phyloP scores from a whole-genome alignment of 92 coral and sea anemone species.

The Phenganax stokvisi region DNA sequence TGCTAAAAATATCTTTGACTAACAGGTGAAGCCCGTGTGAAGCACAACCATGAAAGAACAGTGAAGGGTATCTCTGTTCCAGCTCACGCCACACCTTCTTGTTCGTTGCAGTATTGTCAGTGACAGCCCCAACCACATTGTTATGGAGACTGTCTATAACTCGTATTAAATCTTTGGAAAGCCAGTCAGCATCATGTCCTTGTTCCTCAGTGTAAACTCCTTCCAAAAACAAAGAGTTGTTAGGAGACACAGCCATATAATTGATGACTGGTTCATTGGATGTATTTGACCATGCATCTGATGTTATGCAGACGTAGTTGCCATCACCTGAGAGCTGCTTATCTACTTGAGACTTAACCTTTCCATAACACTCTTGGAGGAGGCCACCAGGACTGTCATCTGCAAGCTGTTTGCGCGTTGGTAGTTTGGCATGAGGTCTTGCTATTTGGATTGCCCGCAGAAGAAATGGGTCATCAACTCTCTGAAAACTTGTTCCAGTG shows the following conservation, averaged over 20 bases:
- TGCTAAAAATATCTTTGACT: conserved; percentile 8
- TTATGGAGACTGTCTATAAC: not conserved
- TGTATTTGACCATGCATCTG: not conserved
- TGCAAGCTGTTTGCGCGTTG: not conserved
- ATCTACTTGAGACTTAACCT: not conserved
- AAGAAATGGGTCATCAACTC: not conserved
- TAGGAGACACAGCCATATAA: not conserved
- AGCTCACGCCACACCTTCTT: not conserved
- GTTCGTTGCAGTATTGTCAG: not conserved
- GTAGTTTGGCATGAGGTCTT: not conserved
- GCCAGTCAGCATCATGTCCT: not conserved
- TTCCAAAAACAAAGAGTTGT: not conserved
- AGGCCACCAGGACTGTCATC: not conserved
- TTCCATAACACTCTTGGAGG: not conserved
- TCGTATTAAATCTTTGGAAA: not conserved
- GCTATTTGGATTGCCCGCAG: not conserved
- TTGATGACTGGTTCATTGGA: not conserved
- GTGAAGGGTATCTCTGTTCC: not conserved
- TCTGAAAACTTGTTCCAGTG: not conserved
- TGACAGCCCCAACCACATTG: not conserved
- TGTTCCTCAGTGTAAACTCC: not conserved
- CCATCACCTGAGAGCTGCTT: not conserved
- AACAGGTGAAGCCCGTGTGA: conserved; percentile 17
- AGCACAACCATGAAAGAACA: conserved; percentile 22
- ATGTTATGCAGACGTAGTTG: not conserved